phyloP scores from a whole-genome alignment of 2,797 vertebrate genomes.

The Poeciliopsis infans region DNA sequence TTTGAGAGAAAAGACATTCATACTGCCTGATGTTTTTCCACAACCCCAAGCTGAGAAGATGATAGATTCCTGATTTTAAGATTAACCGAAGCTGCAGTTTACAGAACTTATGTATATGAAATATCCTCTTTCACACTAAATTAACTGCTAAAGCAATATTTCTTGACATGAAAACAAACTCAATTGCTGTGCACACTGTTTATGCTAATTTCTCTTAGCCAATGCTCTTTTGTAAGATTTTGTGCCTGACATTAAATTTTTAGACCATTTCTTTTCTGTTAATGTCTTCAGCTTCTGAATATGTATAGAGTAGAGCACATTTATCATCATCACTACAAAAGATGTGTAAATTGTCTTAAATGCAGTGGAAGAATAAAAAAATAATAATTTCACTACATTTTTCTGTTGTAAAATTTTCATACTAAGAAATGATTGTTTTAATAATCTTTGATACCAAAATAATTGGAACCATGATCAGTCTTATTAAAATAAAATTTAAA shows the following conservation, averaged over 20 bases:
- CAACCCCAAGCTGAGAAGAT: conserved; percentile 42
- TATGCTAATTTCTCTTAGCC: neutral
- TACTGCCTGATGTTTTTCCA: conserved; percentile 39
- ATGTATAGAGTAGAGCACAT: neutral
- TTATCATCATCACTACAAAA: neutral
- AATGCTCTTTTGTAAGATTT: neutral
- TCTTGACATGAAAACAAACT: neutral
- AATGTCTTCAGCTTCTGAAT: neutral
- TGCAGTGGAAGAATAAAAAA: neutral
- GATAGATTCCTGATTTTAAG: conserved; percentile 23
- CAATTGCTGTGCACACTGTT: conserved; percentile 2
- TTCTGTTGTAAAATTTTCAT: neutral
- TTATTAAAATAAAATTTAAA: neutral
- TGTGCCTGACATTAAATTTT: neutral
- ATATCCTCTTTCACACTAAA: conserved; percentile 23
- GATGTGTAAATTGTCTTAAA: neutral
- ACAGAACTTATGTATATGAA: conserved; percentile 20
- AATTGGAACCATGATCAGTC: neutral
- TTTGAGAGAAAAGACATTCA: conserved; percentile 42
- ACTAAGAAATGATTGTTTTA: neutral
- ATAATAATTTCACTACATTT: neutral
- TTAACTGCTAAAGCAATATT: conserved; percentile 6
- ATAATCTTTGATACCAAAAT: neutral
- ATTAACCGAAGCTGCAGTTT: conserved; percentile 39
- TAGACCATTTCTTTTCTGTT: neutral